Conservation (phyloP, 2,888 invertebrate species). For the Chymomyza fuscimana region DNA sequence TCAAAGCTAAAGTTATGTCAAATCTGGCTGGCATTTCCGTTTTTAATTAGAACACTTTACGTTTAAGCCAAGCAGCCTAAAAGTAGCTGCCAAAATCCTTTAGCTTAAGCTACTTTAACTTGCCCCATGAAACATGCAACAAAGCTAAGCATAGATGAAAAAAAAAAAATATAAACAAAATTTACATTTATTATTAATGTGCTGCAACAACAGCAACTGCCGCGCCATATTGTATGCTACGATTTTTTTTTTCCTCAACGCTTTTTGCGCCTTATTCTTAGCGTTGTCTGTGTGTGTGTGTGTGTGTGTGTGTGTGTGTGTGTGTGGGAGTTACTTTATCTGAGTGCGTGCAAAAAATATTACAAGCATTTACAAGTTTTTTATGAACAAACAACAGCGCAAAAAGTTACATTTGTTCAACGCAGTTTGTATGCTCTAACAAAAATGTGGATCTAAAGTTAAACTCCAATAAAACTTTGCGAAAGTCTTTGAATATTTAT, state of each 20-base stretch:
- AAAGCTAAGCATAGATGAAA: constrained; percentile 16
- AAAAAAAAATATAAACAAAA: constrained; percentile 39
- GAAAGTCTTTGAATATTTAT: too few species aligned
- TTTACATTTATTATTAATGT: constrained; percentile 73
- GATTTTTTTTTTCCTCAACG: constrained; percentile 40
- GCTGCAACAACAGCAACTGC: constrained; percentile 33
- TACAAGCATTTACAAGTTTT: constrained; percentile 60
- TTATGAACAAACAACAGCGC: constrained; percentile 19
- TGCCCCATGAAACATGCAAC: constrained; percentile 11
- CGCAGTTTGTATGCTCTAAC: not conserved
- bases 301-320: constrained; percentile 21
- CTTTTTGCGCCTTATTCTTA: not conserved
- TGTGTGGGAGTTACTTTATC: not conserved
- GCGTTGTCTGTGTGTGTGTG: not conserved
- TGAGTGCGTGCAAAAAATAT: constrained; percentile 43
- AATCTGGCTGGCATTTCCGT: constrained; percentile 17
- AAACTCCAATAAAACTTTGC: too few species aligned
- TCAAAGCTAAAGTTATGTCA: not conserved
- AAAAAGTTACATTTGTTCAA: constrained; percentile 29
- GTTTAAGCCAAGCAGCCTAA: constrained; percentile 46
- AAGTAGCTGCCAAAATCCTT: constrained; percentile 43
- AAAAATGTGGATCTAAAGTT: too few species aligned
- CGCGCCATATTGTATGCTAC: constrained; percentile 44
- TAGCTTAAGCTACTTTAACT: not conserved
- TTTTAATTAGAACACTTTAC: constrained; percentile 68